These are phyloP conservation scores for Poecilus cupreus DNA, from an alignment of 2,888 invertebrate genomes.

Conservation along the genomic window DNA sequence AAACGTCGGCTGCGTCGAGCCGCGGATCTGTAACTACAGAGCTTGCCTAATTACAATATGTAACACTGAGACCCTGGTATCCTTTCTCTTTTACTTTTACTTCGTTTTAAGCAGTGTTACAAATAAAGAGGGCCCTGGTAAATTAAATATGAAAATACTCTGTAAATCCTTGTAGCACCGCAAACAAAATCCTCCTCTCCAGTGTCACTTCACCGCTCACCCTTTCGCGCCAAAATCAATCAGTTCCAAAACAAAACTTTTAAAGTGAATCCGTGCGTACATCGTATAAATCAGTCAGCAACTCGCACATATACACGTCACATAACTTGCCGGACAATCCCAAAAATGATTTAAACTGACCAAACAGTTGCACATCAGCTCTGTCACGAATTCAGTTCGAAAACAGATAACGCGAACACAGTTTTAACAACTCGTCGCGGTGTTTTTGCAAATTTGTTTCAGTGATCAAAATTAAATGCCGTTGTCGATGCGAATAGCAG, in stretches of 20 bases:
- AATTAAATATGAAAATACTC: too few relatives aligned
- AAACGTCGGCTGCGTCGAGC: too few relatives aligned
- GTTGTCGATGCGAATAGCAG: not conserved
- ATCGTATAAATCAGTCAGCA: not conserved
- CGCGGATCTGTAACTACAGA: too few relatives aligned
- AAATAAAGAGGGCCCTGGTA: too few relatives aligned
- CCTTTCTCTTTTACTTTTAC: too few relatives aligned
- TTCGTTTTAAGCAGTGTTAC: too few relatives aligned
- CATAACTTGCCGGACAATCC: slow-evolving; percentile 31
- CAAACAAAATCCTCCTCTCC: not conserved
- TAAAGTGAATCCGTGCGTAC: not conserved
- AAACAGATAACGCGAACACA: slow-evolving; percentile 25
- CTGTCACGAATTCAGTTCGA: slow-evolving; percentile 24
- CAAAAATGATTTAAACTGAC: slow-evolving; percentile 45
- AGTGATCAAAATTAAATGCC: not conserved
- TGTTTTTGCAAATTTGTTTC: slow-evolving; percentile 24
- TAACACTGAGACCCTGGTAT: too few relatives aligned
- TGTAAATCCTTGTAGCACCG: not conserved
- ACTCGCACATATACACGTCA: not conserved
- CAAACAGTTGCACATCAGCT: slow-evolving; percentile 37
- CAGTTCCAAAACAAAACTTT: not conserved
- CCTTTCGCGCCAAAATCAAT: not conserved
- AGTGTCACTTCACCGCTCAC: not conserved
- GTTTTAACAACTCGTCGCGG: slow-evolving; percentile 34
- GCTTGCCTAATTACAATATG: too few relatives aligned